Percentiles rank a stretch among this genome's conserved stretches.
These are phyloP conservation scores for Halictus quadricinctus DNA, from an alignment of 2,888 invertebrate species.

Conservation along the genomic window DNA sequence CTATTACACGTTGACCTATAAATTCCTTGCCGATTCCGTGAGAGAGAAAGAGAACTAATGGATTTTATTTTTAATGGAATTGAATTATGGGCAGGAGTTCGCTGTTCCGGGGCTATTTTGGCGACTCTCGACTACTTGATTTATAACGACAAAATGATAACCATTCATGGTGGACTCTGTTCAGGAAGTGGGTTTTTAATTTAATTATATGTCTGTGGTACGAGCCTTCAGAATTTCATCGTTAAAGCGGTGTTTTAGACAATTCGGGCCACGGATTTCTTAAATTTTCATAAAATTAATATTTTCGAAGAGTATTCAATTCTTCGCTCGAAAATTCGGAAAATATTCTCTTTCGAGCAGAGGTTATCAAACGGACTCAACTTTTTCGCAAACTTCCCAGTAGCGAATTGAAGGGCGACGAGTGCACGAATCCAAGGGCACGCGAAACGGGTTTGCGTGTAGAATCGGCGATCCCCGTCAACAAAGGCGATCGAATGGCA, in stretches of 20 bases:
- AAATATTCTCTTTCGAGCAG: too few relatives aligned
- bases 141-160: neutral
- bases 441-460: neutral
- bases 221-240: too few relatives aligned
- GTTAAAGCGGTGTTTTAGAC: too few relatives aligned
- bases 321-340: too few relatives aligned
- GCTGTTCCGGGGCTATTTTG: neutral
- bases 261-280: too few relatives aligned
- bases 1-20: conserved; percentile 1
- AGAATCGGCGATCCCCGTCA: neutral
- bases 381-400: too few relatives aligned
- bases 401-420: too few relatives aligned
- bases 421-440: too few relatives aligned
- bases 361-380: too few relatives aligned
- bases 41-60: neutral
- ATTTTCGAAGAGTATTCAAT: too few relatives aligned
- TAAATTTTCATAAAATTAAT: too few relatives aligned
- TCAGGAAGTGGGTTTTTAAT: neutral
- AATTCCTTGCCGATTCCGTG: neutral
- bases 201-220: too few relatives aligned
- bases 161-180: neutral
- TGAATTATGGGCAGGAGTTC: neutral
- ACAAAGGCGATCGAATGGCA: neutral
- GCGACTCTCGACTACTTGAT: neutral
- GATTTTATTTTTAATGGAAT: conserved; percentile 1